Percentiles rank a stretch among this genome's conserved stretches.
These are phyloP conservation scores for Pseudomugil tenellus DNA, from an alignment of 2,797 vertebrate species.

Conservation along the genomic window DNA sequence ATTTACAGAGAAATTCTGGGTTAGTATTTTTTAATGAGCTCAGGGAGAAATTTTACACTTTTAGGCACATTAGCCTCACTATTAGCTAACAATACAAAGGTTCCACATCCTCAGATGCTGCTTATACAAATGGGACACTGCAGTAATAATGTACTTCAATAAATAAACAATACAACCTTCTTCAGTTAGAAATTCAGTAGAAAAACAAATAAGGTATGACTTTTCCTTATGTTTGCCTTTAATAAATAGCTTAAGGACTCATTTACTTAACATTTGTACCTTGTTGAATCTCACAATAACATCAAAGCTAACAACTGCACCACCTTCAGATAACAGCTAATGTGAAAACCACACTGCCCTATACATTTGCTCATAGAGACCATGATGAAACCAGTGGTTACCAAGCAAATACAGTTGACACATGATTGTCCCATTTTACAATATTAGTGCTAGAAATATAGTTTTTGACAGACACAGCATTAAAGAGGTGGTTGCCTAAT, in stretches of 20 bases:
- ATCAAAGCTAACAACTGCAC: too few relatives aligned
- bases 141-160: not conserved
- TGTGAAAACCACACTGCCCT: too few relatives aligned
- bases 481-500: not conserved
- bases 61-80: not conserved
- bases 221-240: too few relatives aligned
- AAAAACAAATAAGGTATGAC: too few relatives aligned
- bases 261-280: too few relatives aligned
- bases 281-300: too few relatives aligned
- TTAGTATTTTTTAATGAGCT: slow-evolving; percentile 1
- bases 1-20: not conserved
- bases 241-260: too few relatives aligned
- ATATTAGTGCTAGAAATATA: not conserved
- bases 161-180: too few relatives aligned
- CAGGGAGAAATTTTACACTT: not conserved
- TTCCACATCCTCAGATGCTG: not conserved
- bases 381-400: not conserved
- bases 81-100: not conserved
- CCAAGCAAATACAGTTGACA: not conserved
- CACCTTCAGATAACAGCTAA: too few relatives aligned
- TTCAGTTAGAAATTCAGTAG: too few relatives aligned
- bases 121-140: not conserved
- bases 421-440: too few relatives aligned
- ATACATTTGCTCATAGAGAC: not conserved
- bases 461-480: not conserved